Evolutionary conservation across 2,113 vertebrate species (phyloP), one percentile per base, ranked within the genome.

Genomic region (Dicaeum eximium): DNA sequence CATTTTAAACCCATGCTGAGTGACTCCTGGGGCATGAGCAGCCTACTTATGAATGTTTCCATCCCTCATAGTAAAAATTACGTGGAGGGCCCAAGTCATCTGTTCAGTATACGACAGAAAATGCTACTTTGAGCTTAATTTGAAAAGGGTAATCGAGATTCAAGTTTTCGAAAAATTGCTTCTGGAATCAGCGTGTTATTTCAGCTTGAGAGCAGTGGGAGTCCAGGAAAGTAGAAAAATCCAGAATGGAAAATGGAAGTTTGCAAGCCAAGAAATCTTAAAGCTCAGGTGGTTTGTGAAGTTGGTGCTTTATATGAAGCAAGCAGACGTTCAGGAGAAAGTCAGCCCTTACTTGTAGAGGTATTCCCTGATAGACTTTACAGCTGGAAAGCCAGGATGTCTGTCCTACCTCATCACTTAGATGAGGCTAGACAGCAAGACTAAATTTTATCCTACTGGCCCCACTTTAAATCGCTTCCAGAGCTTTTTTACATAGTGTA

Each of bases 11-110:
- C 13, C 7, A 7, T 14, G 11, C 2, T 40, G n/a, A 17, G 16
- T 33, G 16, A 56, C 33, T 65, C 21, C 18, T 75, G 33, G 6
- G 24, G 5, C 7, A 37, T n/a, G 19, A 0, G 0, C 4, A 28
- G 11, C 6, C 3, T 89, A 31, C 16, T 25, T 54, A 30, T 10
- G 12, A 61, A 23, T 53, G 13, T 10, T 74, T 7, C 6, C 13
- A 25, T 19, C 12, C 23, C 28, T 70, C 12, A 15, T 24, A 12
- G 15, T 79, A 50, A 87, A 84, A 92, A 45, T 17, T 38, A 22
- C 2, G 1, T 8, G 42, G 62, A 71, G 2, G 47, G 25, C 9
- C 2, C 10, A 56, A 31, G 11, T 40, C 0, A 47, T 13, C 4
- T 56, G 5, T 42, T 69, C 37, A 48, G 16, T 42, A n/a, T 5